These are phyloP conservation scores for Eustalomyia histrio DNA, from an alignment of 2,888 invertebrate genomes.

Conservation along the genomic window DNA sequence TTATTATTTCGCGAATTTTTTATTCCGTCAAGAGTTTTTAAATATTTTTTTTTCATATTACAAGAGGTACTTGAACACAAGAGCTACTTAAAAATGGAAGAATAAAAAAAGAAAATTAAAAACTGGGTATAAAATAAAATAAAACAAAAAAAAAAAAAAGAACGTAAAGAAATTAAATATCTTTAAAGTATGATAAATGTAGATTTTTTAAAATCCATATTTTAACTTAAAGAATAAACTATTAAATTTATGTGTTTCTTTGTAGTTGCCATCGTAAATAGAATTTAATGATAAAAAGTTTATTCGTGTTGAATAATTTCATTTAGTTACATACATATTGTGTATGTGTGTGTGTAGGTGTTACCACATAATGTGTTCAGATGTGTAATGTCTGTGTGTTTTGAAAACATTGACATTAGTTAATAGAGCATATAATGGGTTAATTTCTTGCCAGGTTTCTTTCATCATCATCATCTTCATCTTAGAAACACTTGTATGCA, in stretches of 20 bases:
- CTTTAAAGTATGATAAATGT: not conserved
- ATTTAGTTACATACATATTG: not conserved
- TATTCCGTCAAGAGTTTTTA: conserved; percentile 48
- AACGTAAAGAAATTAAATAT: no score
- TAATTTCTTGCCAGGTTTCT: conserved; percentile 28
- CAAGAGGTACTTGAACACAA: conserved; percentile 57
- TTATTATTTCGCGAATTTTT: conserved; percentile 51
- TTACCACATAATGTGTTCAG: not conserved
- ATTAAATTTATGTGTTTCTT: not conserved
- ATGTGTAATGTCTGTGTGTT: not conserved
- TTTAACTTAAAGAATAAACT: not conserved
- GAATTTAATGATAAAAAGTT: not conserved
- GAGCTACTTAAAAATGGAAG: conserved; percentile 51
- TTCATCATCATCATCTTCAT: not conserved
- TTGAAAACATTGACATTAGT: conserved; percentile 37
- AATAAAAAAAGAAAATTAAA: conserved; percentile 26
- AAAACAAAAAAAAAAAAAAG: conserved; percentile 22
- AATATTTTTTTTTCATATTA: conserved; percentile 27
- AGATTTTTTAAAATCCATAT: no score
- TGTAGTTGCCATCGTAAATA: not conserved
- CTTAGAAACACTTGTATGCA: conserved; percentile 8
- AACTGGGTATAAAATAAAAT: conserved; percentile 23
- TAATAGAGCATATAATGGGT: conserved; percentile 53
- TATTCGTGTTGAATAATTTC: conserved; percentile 11
- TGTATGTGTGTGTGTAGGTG: not conserved